Evolutionary conservation across 2,888 invertebrate species (phyloP).

Genomic region (Andrena dorsata): DNA sequence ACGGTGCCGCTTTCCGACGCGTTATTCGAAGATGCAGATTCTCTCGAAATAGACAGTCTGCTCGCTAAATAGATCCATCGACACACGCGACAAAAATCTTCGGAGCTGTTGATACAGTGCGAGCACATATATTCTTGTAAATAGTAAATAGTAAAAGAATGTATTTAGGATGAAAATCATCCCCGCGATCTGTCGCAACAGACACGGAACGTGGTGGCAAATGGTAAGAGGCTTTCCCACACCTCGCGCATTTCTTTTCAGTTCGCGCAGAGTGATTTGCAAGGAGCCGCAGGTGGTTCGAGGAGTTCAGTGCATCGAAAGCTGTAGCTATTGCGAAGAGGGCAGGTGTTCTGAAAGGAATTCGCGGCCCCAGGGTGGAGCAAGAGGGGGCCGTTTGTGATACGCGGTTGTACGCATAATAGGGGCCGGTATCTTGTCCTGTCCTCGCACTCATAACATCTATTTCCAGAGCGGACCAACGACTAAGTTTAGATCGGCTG

Average conservation of each 20-base stretch:
- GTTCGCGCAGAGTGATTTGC: too few species aligned
- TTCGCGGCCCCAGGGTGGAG: not conserved
- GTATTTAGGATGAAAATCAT: too few species aligned
- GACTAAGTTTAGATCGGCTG: conserved; percentile 84
- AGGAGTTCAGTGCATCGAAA: not conserved
- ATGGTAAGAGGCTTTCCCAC: too few species aligned
- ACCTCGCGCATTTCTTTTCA: too few species aligned
- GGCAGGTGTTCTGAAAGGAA: conserved; percentile 3
- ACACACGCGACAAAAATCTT: conserved; percentile 37
- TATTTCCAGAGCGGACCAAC: conserved; percentile 84
- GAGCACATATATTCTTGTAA: conserved; percentile 13
- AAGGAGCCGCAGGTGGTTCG: too few species aligned
- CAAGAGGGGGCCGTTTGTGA: conserved; percentile 39
- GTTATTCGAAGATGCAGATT: conserved; percentile 48
- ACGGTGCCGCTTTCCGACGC: conserved; percentile 17
- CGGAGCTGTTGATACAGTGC: conserved; percentile 22
- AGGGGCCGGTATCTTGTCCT: conserved; percentile 82
- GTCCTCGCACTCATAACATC: conserved; percentile 85
- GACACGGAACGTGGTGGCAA: too few species aligned
- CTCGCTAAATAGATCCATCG: conserved; percentile 55
- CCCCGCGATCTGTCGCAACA: too few species aligned
- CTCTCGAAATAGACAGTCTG: conserved; percentile 51
- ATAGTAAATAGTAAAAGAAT: conserved; percentile 19
- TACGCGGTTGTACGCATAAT: conserved; percentile 67
- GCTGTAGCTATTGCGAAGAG: not conserved